These are phyloP conservation scores for Caenorhabditis sp. DNA, from an alignment of 2,888 invertebrate species.

Conservation along the genomic window DNA sequence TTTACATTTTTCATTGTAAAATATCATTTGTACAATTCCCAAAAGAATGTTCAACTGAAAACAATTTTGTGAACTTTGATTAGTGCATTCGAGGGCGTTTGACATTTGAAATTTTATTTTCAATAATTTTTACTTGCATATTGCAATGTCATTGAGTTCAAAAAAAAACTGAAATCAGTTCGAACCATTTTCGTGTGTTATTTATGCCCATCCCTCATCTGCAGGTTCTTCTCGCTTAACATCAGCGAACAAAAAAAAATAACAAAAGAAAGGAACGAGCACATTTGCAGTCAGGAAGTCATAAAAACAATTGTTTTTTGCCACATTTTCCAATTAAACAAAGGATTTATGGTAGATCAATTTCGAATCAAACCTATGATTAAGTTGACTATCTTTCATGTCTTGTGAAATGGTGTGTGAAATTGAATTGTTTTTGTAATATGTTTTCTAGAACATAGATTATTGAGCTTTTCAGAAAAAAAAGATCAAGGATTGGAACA, in stretches of 20 bases:
- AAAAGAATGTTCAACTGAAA: no score
- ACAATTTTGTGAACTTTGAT: no score
- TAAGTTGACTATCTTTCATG: not conserved
- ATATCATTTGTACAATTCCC: no score
- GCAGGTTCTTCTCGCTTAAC: not conserved
- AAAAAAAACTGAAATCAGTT: no score
- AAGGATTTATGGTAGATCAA: not conserved
- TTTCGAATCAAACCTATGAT: not conserved
- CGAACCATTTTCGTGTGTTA: no score
- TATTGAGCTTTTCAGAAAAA: no score
- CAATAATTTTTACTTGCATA: no score
- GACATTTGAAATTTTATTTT: no score
- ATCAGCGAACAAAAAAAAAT: not conserved
- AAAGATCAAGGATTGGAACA: no score
- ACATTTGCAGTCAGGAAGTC: not conserved
- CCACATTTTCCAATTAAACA: not conserved
- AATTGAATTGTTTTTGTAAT: not conserved
- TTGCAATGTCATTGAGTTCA: no score
- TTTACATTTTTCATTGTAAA: no score
- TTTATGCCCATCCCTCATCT: not conserved
- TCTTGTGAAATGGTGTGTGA: not conserved
- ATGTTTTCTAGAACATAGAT: not conserved
- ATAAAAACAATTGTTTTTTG: constrained; percentile 1
- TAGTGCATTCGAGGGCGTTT: no score
- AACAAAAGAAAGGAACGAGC: not conserved